A percentile compares a stretch with the other conserved stretches of the same genome.
Conservation (phyloP, 1,140 invertebrate genomes). For the Aphis craccivora region DNA sequence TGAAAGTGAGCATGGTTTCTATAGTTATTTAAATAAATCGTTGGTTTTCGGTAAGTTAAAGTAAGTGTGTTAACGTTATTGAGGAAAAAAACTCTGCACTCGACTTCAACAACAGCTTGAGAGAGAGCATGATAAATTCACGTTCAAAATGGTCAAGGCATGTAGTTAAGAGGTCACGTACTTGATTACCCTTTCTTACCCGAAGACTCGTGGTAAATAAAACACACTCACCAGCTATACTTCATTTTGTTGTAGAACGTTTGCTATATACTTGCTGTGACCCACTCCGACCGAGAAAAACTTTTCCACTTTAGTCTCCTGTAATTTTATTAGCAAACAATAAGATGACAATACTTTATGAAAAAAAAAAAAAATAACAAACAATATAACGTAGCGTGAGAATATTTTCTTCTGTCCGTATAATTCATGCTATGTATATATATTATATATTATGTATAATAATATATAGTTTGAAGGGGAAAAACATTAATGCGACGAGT, state of each 20-base stretch:
- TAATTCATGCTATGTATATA: too few relatives aligned
- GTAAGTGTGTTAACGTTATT: not conserved
- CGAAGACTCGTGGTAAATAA: not conserved
- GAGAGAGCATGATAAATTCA: not conserved
- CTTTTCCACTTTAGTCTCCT: not conserved
- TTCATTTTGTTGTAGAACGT: not conserved
- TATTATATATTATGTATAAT: too few relatives aligned
- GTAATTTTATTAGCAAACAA: not conserved
- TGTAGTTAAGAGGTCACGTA: constrained; percentile 32
- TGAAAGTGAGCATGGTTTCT: not conserved
- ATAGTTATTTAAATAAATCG: not conserved
- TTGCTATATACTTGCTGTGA: not conserved
- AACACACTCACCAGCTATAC: not conserved
- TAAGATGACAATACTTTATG: not conserved
- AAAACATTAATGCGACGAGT: not conserved
- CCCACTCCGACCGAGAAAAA: not conserved
- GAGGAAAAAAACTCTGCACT: not conserved
- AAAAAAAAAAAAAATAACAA: not conserved
- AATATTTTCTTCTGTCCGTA: not conserved
- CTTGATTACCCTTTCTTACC: constrained; percentile 21
- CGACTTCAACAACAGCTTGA: not conserved
- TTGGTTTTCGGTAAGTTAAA: not conserved
- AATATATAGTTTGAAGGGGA: not conserved
- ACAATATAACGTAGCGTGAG: not conserved
- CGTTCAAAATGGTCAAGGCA: not conserved